phyloP scores from a whole-genome alignment of 2,113 vertebrate species.

The Echinops telfairi region DNA sequence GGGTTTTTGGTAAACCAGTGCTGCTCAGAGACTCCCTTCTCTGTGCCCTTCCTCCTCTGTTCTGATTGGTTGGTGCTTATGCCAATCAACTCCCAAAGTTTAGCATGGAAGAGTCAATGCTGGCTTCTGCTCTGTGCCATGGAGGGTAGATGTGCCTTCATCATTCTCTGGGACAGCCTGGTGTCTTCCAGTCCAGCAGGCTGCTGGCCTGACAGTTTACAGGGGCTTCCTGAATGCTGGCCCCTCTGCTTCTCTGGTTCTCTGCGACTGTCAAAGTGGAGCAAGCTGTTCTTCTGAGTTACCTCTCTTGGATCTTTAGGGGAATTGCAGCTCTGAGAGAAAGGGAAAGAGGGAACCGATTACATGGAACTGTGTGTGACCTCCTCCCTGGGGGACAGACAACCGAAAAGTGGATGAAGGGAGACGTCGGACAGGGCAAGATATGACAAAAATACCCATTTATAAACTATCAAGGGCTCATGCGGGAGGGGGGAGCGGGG shows the following conservation, averaged over 20 bases:
- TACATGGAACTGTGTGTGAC: no score
- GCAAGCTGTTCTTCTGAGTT: not conserved
- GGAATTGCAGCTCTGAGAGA: not conserved
- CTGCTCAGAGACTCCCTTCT: not conserved
- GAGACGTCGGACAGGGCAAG: no score
- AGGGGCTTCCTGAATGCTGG: not conserved
- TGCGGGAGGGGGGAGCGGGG: no score
- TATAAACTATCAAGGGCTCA: no score
- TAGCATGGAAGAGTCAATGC: not conserved
- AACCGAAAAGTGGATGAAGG: no score
- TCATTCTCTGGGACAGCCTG: no score
- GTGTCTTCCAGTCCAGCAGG: not conserved
- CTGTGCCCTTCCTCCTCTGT: fast-evolving
- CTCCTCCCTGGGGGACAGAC: no score
- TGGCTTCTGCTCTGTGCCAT: not conserved
- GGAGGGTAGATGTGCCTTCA: not conserved
- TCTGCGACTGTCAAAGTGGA: not conserved
- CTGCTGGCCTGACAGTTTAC: not conserved
- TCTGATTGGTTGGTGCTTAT: not conserved
- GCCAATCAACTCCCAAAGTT: not conserved
- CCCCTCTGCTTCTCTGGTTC: not conserved
- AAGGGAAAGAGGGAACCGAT: no score
- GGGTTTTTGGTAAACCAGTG: not conserved
- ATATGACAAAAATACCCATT: no score
- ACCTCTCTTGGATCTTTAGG: not conserved